Percentiles rank a stretch among this genome's conserved stretches.
phyloP scores from a whole-genome alignment of 2,888 invertebrate genomes.

The Eupsilia transversa region DNA sequence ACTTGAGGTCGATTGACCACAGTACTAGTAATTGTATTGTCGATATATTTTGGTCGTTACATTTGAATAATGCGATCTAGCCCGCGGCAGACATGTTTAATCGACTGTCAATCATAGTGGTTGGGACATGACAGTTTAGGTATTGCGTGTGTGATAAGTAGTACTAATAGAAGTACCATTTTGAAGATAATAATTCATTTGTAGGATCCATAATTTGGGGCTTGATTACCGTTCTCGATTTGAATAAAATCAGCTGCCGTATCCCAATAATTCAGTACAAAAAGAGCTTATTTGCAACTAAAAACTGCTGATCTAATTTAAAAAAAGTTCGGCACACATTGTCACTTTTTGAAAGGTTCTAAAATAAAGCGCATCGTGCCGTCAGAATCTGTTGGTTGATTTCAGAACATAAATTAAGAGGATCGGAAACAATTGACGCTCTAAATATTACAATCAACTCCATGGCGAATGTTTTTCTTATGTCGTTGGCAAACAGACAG shows the following conservation, averaged over 20 bases:
- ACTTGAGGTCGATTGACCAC: constrained; percentile 55
- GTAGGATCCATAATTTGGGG: constrained; percentile 10
- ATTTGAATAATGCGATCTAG: constrained; percentile 45
- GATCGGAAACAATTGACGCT: neutral
- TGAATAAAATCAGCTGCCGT: neutral
- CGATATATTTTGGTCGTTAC: constrained; percentile 47
- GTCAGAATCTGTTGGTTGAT: neutral
- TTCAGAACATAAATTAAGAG: neutral
- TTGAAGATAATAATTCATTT: constrained; percentile 13
- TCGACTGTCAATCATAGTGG: constrained; percentile 42
- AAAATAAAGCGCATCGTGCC: neutral
- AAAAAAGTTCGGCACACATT: neutral
- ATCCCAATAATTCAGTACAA: neutral
- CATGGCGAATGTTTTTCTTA: neutral
- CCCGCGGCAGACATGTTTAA: constrained; percentile 42
- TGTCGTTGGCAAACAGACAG: neutral
- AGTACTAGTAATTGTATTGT: constrained; percentile 51
- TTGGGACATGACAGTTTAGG: constrained; percentile 31
- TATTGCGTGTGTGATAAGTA: constrained; percentile 14
- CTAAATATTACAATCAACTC: neutral
- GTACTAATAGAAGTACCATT: constrained; percentile 15
- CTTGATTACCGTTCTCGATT: neutral
- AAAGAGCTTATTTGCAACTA: neutral
- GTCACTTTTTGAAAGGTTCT: neutral
- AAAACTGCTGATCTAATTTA: constrained; percentile 3